Conservation (phyloP, 2,113 vertebrate species). For the Grantiella picta region DNA sequence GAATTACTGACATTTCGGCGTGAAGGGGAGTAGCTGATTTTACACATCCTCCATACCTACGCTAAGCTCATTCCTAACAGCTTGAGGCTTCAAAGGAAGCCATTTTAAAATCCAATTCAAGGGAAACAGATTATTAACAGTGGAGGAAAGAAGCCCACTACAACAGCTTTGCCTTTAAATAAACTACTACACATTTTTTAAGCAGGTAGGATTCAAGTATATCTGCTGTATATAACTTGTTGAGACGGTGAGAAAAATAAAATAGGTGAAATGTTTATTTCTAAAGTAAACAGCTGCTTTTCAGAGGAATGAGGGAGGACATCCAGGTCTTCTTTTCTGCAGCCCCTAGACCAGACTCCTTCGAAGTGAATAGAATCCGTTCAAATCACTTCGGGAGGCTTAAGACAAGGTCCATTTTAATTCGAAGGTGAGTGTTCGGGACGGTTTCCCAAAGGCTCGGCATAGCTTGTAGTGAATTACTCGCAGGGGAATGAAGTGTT, state of each 20-base stretch:
- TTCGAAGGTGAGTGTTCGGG: neutral
- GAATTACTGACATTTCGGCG: neutral
- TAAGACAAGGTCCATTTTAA: neutral
- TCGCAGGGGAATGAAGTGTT: neutral
- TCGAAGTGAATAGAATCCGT: neutral
- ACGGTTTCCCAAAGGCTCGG: neutral
- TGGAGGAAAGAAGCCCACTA: neutral
- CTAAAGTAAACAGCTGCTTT: neutral
- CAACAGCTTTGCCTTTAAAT: neutral
- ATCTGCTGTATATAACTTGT: neutral
- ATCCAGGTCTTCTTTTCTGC: neutral
- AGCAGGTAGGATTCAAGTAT: rapidly evolving
- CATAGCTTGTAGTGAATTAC: neutral
- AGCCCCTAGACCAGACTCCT: neutral
- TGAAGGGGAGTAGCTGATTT: neutral
- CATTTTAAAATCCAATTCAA: constrained; percentile 52
- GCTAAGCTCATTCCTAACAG: neutral
- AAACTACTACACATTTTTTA: neutral
- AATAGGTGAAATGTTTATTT: neutral
- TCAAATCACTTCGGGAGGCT: neutral
- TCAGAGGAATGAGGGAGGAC: neutral
- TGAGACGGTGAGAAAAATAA: neutral
- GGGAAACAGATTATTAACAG: constrained; percentile 2
- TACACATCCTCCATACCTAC: neutral
- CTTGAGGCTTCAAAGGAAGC: constrained; percentile 46